Evolutionary conservation across 2,888 invertebrate species (phyloP), one percentile per base, ranked within the genome.

Genomic region (Ectemnius lituratus): DNA sequence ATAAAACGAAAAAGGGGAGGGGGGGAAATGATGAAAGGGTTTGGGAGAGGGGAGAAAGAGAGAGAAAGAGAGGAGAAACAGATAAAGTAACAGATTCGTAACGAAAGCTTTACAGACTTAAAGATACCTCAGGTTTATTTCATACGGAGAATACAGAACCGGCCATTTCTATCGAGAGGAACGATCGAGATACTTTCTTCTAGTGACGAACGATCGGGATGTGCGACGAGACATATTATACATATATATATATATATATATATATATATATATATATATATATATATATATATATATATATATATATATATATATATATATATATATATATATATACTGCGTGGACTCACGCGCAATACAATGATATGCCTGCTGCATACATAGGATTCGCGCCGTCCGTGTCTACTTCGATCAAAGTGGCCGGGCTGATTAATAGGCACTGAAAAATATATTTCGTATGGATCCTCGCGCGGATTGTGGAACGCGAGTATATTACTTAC

Each of bases 41-140:
- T 23, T n/a, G n/a, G n/a, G 3, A 23, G 3, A 23, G 23, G 23
- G 23, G 47, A 46, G 61, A 56, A 64, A 61, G n/a, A 20, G 60
- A 28, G 59, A 18, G 37, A 68, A n/a, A 47, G 37, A 28, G 46
- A 60, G 62, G 47, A 28, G 52, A 16, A 16, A 13, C 4, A 18
- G 58, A 59, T 62, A 65, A 75, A 60, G 75, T 69, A 62, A 67
- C 73, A 68, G 72, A 79, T 81, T 79, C 73, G 71, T 75, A 81
- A 82, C 82, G 78, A 75, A 82, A 81, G 82, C 81, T 82, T 81
- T 81, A 81, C 82, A 82, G 82, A 81, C 82, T 81, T 80, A 81
- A 81, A 78, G 75, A 81, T 81, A 82, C 78, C 81, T 81, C 81
- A 82, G 82, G 82, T 81, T 82, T 80, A 82, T 78, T 82, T 82